These are phyloP conservation scores for Sebastes glaucus DNA, from an alignment of 2,797 vertebrate genomes.

Conservation along the genomic window DNA sequence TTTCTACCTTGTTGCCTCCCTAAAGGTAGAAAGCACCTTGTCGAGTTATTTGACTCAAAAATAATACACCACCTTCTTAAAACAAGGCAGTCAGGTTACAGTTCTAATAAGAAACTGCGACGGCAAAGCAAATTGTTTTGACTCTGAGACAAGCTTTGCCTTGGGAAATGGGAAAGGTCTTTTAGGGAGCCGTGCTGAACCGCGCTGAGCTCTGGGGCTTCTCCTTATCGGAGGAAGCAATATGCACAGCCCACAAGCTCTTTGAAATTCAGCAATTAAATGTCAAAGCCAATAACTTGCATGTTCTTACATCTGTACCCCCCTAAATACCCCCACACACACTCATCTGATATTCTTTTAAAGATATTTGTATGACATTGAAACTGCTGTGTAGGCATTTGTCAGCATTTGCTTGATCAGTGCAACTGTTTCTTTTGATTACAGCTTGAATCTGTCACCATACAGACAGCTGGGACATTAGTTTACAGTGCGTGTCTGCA, in stretches of 20 bases:
- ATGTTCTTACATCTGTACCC: slow-evolving; percentile 37
- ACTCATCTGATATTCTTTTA: slow-evolving; percentile 30
- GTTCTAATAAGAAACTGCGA: slow-evolving; percentile 48
- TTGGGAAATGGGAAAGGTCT: slow-evolving; percentile 61
- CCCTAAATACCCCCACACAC: slow-evolving; percentile 12
- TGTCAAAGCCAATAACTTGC: slow-evolving; percentile 53
- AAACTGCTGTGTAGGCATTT: slow-evolving; percentile 51
- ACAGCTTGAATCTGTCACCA: slow-evolving; percentile 46
- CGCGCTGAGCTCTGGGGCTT: slow-evolving; percentile 39
- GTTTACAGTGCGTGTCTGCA: slow-evolving; percentile 3
- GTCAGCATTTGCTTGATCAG: slow-evolving; percentile 54
- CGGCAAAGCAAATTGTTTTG: slow-evolving; percentile 57
- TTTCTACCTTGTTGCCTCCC: slow-evolving; percentile 23
- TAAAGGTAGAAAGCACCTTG: slow-evolving; percentile 34
- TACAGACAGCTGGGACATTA: not conserved
- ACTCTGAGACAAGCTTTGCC: slow-evolving; percentile 50
- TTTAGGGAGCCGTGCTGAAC: slow-evolving; percentile 38
- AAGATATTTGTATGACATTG: slow-evolving; percentile 46
- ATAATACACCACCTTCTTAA: slow-evolving; percentile 29
- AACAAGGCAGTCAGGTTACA: slow-evolving; percentile 30
- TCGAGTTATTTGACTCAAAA: slow-evolving; percentile 52
- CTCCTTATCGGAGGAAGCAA: slow-evolving; percentile 62
- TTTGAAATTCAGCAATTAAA: slow-evolving; percentile 65
- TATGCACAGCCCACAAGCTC: slow-evolving; percentile 52
- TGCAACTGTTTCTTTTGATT: slow-evolving; percentile 50